These are phyloP conservation scores for cat (Felis catus) DNA, from an alignment of 2,113 vertebrate species.

Conservation along the genomic window DNA sequence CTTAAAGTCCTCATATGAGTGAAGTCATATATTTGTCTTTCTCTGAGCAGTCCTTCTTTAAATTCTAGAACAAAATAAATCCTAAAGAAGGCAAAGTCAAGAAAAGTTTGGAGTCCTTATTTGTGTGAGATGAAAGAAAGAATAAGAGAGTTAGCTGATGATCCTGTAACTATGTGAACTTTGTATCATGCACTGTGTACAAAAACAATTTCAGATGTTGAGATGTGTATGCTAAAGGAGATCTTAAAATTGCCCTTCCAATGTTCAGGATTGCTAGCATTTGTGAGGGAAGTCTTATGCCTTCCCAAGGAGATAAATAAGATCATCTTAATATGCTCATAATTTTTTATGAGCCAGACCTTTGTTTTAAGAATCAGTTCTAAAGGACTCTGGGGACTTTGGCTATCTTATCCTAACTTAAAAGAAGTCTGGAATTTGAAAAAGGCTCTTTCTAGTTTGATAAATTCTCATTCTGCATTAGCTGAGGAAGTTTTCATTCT, in stretches of 20 bases:
- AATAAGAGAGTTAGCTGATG: neutral
- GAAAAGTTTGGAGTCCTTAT: neutral
- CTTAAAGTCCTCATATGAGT: no score
- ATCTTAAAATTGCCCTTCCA: neutral
- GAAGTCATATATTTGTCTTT: no score
- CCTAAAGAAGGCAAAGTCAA: neutral
- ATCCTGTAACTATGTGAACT: neutral
- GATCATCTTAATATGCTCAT: neutral
- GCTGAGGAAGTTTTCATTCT: neutral
- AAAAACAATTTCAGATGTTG: neutral
- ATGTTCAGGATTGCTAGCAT: neutral
- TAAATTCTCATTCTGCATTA: neutral
- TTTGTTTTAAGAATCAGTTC: slow-evolving; percentile 52
- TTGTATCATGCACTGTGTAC: neutral
- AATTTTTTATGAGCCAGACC: slow-evolving; percentile 26
- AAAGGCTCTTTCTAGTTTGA: neutral
- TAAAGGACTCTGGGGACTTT: slow-evolving; percentile 3
- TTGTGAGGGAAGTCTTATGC: neutral
- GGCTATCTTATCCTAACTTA: neutral
- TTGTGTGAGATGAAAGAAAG: slow-evolving; percentile 33
- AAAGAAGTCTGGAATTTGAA: slow-evolving; percentile 46
- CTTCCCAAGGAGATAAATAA: neutral
- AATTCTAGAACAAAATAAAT: slow-evolving; percentile 19
- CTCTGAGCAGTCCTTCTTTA: neutral
- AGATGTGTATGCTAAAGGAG: neutral